phyloP scores from a whole-genome alignment of 2,888 invertebrate species.

The Diogma glabrata region DNA sequence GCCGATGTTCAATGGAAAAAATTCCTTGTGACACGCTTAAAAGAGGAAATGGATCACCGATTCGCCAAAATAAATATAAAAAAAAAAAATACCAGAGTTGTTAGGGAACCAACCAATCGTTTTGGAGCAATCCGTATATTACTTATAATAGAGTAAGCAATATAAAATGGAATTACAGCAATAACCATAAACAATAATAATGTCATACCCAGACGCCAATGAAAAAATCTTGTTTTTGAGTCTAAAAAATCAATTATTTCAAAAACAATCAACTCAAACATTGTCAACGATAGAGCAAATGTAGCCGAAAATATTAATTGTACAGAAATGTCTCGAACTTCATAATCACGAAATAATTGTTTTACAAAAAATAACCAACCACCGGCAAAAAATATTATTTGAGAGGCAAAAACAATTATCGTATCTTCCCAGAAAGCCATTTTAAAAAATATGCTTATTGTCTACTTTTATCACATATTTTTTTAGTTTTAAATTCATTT shows the following conservation, averaged over 20 bases:
- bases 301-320: conserved; percentile 93
- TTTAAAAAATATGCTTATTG: no score
- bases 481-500: no score
- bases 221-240: conserved; percentile 59
- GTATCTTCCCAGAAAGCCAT: conserved; percentile 83
- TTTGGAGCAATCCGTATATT: conserved; percentile 76
- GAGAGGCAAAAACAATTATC: conserved; percentile 68
- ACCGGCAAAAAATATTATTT: conserved; percentile 88
- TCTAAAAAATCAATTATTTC: conserved; percentile 93
- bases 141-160: conserved; percentile 86
- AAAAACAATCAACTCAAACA: conserved; percentile 99
- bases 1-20: conserved; percentile 41
- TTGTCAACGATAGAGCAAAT: conserved; percentile 92
- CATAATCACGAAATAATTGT: conserved; percentile 93
- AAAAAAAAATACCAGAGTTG: conserved; percentile 81
- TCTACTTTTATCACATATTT: no score
- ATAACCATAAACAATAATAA: conserved; percentile 88
- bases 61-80: conserved; percentile 95
- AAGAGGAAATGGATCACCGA: conserved; percentile 98
- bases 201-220: conserved; percentile 91
- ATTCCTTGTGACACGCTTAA: conserved; percentile 91
- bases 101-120: conserved; percentile 65
- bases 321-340: conserved; percentile 88
- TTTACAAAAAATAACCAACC: conserved; percentile 99
- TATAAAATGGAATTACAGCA: conserved; percentile 91